A percentile compares a stretch with the other conserved stretches of the same genome.
Evolutionary conservation across 2,888 invertebrate genomes (phyloP).

Genomic region (Lepidochitona cinerea): DNA sequence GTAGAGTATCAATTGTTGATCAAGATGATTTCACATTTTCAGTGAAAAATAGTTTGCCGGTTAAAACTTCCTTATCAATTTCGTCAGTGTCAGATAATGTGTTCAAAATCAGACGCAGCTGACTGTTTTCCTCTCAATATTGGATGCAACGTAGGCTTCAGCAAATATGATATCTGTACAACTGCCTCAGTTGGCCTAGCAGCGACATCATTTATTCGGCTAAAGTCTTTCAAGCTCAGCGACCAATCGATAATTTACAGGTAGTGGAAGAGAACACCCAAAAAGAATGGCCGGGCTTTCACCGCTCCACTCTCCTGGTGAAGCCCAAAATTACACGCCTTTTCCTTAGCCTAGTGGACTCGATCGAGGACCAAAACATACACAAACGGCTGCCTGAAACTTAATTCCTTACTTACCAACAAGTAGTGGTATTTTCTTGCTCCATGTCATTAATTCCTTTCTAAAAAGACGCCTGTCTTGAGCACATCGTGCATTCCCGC

Average conservation of each 20-base stretch:
- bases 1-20: too few species aligned
- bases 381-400: slow-evolving; percentile 5
- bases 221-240: neutral
- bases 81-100: too few species aligned
- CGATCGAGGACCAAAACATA: slow-evolving; percentile 14
- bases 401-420: slow-evolving; percentile 57
- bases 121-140: too few species aligned
- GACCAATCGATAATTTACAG: neutral
- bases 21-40: too few species aligned
- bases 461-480: slow-evolving; percentile 67
- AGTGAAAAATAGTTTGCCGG: too few species aligned
- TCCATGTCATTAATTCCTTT: slow-evolving; percentile 70
- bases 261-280: neutral
- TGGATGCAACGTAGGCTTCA: too few species aligned
- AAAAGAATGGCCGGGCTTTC: slow-evolving; percentile 44
- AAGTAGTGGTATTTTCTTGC: slow-evolving; percentile 68
- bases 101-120: too few species aligned
- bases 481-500: slow-evolving; percentile 65
- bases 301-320: too few species aligned
- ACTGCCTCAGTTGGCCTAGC: neutral
- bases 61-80: too few species aligned
- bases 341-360: slow-evolving; percentile 5
- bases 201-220: neutral
- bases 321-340: slow-evolving; percentile 51
- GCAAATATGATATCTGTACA: too few species aligned